Conservation (phyloP, 37 sponge, comb jelly and placozoan genomes). For the Cliona cf. orientalis region DNA sequence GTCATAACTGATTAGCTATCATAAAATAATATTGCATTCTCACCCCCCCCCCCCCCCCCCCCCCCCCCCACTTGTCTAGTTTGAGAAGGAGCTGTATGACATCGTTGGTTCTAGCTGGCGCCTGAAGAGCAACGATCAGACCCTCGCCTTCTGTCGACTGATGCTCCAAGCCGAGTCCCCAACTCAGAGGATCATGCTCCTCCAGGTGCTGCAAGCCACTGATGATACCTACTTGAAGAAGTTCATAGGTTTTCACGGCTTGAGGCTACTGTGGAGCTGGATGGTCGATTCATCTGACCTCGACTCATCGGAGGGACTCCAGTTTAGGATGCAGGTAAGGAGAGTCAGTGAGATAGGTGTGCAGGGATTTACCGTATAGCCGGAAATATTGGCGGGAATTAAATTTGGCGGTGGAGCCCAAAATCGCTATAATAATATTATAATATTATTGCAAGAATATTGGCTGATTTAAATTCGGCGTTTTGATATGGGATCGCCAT, state of each 20-base stretch:
- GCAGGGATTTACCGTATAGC: too few relatives aligned
- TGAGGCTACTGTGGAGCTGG: conserved; percentile 91
- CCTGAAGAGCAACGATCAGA: conserved; percentile 59
- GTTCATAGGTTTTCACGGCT: conserved; percentile 87
- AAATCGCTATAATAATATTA: too few relatives aligned
- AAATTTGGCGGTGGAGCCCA: too few relatives aligned
- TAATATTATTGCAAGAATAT: too few relatives aligned
- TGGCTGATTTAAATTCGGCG: too few relatives aligned
- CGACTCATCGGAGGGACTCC: conserved; percentile 23
- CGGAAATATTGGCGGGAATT: too few relatives aligned
- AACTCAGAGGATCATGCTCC: conserved; percentile 72
- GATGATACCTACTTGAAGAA: conserved; percentile 76
- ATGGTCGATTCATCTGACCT: conserved; percentile 86
- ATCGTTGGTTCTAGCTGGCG: conserved; percentile 73
- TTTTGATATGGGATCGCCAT: too few relatives aligned
- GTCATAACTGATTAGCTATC: too few relatives aligned
- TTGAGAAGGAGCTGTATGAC: conserved; percentile 82
- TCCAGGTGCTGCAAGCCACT: conserved; percentile 67
- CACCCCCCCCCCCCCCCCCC: too few relatives aligned
- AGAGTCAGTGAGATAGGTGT: not conserved
- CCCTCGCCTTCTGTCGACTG: conserved; percentile 67
- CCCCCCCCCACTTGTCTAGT: too few relatives aligned
- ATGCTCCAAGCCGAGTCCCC: conserved; percentile 89
- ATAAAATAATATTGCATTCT: not conserved
- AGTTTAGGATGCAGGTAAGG: conserved; percentile 51